phyloP scores from a whole-genome alignment of 2,113 vertebrate species.

The Malurus elegans region DNA sequence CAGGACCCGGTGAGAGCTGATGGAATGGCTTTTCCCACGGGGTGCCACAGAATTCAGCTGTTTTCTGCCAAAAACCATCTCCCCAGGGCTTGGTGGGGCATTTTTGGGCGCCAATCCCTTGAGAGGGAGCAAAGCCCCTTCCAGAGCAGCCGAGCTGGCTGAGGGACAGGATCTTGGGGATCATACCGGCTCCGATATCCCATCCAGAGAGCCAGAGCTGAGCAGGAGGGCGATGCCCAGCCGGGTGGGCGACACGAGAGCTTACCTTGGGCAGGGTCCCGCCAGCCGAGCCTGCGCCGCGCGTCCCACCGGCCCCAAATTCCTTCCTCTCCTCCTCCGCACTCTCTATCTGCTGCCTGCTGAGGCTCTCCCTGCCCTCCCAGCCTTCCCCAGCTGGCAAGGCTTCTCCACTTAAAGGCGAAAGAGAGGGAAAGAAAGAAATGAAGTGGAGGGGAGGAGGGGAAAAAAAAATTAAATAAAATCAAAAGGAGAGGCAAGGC shows the following conservation, averaged over 20 bases:
- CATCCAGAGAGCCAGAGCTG: accelerated
- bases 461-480: neutral
- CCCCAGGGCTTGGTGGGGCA: accelerated
- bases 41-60: accelerated
- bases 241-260: accelerated
- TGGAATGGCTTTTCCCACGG: accelerated
- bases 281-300: neutral
- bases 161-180: neutral
- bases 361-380: slow-evolving; percentile 30
- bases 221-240: neutral
- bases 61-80: neutral
- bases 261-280: slow-evolving; percentile 56
- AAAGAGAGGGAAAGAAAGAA: slow-evolving; percentile 34
- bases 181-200: accelerated
- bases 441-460: neutral
- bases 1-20: neutral
- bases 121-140: neutral
- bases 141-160: accelerated
- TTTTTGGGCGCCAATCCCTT: neutral
- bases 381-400: slow-evolving; percentile 52
- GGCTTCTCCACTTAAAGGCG: slow-evolving; percentile 57
- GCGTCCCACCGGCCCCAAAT: neutral
- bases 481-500: neutral
- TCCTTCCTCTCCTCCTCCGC: slow-evolving; percentile 33
- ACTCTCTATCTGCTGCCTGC: slow-evolving; percentile 1